These are phyloP conservation scores for Simalia tracyae DNA, from an alignment of 2,797 vertebrate species.

Conservation along the genomic window DNA sequence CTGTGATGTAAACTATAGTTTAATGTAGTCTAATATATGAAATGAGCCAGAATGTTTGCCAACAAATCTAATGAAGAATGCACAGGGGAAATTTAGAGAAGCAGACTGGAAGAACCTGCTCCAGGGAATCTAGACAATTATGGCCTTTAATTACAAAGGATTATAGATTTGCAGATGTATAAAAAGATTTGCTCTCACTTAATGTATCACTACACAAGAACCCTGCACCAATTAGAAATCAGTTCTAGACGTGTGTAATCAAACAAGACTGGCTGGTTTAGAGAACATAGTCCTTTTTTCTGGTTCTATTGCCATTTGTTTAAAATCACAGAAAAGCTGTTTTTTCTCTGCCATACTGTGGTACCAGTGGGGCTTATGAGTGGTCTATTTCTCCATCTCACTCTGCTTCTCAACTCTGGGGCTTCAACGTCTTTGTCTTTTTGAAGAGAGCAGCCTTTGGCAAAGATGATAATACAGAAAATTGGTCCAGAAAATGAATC, in stretches of 20 bases:
- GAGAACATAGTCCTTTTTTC: not conserved
- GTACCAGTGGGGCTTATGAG: not conserved
- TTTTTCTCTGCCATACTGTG: not conserved
- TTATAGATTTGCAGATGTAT: not conserved
- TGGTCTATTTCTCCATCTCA: not conserved
- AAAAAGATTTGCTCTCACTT: not conserved
- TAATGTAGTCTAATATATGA: not conserved
- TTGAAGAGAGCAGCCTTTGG: not conserved
- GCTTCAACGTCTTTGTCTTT: not conserved
- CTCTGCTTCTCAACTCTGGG: not conserved
- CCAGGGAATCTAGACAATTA: not conserved
- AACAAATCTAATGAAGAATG: not conserved
- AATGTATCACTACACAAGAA: not conserved
- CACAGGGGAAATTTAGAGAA: not conserved
- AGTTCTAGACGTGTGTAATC: not conserved
- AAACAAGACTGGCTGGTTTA: not conserved
- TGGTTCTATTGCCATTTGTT: not conserved
- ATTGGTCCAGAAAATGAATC: not conserved
- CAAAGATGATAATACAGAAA: not conserved
- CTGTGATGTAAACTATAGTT: not conserved
- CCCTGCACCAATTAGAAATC: not conserved
- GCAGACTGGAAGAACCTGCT: not conserved
- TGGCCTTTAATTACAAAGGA: not conserved
- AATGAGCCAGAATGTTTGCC: not conserved
- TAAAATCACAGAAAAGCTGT: not conserved